Conservation (phyloP, 2,113 vertebrate genomes). For the Polypterus bichir region DNA sequence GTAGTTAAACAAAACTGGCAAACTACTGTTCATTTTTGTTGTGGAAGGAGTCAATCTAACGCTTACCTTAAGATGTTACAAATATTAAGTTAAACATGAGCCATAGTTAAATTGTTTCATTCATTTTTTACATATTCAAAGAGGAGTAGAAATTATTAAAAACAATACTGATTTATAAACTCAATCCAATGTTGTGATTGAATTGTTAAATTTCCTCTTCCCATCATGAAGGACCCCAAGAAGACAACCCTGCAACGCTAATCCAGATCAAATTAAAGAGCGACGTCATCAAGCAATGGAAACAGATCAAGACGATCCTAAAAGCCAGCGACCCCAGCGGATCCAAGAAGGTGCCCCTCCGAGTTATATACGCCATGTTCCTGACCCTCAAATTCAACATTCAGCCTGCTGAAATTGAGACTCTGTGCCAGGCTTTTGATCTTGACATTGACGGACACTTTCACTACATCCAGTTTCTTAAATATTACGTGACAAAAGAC, state of each 20-base stretch:
- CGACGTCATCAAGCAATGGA: conserved; percentile 19
- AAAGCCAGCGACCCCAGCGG: conserved; percentile 17
- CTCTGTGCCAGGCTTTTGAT: conserved; percentile 21
- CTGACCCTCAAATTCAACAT: conserved; percentile 12
- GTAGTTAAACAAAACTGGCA: no score
- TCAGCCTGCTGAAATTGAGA: conserved; percentile 15
- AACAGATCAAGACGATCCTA: conserved; percentile 18
- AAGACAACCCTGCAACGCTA: conserved; percentile 6
- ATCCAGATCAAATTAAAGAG: conserved; percentile 13
- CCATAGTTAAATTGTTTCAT: no score
- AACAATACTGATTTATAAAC: no score
- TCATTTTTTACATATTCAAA: no score
- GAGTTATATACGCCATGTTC: conserved; percentile 17
- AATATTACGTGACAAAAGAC: conserved; percentile 16
- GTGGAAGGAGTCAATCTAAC: no score
- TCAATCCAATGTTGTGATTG: not conserved
- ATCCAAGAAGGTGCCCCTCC: conserved; percentile 16
- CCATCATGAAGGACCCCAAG: conserved; percentile 2
- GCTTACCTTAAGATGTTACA: no score
- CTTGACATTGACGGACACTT: conserved; percentile 17
- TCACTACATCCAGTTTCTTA: conserved; percentile 22
- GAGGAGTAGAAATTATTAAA: no score
- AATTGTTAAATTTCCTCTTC: not conserved
- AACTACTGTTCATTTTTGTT: no score
- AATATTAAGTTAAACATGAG: no score